Percentiles rank a stretch among this genome's conserved stretches.
Evolutionary conservation across 2,113 vertebrate genomes (phyloP).

Genomic region (Merops nubicus): DNA sequence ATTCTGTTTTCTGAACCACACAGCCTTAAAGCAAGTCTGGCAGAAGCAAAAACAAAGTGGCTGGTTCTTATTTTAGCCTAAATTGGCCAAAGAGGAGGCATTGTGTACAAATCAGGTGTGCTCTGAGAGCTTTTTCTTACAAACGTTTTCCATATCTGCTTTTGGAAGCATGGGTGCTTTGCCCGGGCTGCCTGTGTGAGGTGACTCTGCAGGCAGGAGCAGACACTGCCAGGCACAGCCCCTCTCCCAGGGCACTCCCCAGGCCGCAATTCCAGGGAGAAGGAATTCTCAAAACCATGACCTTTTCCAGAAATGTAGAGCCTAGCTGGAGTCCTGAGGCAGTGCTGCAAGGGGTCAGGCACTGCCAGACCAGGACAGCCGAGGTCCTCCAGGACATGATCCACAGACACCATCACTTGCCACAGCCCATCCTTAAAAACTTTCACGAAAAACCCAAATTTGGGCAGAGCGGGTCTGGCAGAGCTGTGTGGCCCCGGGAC

Average conservation of each 20-base stretch:
- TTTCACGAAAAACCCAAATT: not conserved
- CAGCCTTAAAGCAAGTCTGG: not conserved
- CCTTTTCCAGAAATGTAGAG: not conserved
- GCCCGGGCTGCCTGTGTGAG: not conserved
- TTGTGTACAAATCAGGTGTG: not conserved
- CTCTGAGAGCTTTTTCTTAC: not conserved
- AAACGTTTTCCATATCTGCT: not conserved
- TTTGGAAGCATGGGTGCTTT: not conserved
- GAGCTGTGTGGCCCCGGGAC: not conserved
- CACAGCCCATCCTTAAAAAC: not conserved
- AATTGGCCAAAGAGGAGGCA: not conserved
- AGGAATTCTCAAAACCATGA: not conserved
- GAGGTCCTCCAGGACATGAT: not conserved
- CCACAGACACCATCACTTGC: not conserved
- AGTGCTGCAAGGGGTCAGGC: rapidly evolving
- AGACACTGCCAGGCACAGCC: not conserved
- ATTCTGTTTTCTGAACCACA: not conserved
- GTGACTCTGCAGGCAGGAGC: not conserved
- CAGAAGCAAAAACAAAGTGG: not conserved
- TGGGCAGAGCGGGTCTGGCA: not conserved
- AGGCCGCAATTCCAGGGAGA: not conserved
- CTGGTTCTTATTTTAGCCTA: not conserved
- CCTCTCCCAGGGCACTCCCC: not conserved
- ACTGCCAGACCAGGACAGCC: not conserved
- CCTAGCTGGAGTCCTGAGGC: rapidly evolving